Evolutionary conservation across 2,797 vertebrate genomes (phyloP).

Genomic region (Gymnodraco acuticeps): DNA sequence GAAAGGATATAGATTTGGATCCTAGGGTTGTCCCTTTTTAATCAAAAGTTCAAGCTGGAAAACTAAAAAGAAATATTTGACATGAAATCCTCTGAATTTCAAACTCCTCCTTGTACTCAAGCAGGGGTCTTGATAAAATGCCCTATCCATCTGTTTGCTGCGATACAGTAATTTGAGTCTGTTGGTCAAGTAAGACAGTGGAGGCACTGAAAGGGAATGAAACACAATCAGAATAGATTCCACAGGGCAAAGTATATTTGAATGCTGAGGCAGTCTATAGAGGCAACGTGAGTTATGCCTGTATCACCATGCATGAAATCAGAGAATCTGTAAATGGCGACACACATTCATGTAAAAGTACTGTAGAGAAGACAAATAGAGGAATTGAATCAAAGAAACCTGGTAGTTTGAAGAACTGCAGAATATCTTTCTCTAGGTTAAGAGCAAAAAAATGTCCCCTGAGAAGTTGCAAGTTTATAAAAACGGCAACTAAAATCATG

Average conservation of each 20-base stretch:
- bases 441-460: constrained; percentile 58
- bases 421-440: constrained; percentile 43
- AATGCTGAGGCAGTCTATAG: too few species aligned
- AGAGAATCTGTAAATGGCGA: neutral
- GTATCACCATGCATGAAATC: constrained; percentile 10
- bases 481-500: constrained; percentile 51
- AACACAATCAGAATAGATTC: neutral
- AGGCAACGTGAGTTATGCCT: neutral
- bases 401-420: constrained; percentile 13
- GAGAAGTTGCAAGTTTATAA: constrained; percentile 38
- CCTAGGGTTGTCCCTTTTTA: neutral
- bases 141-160: neutral
- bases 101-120: neutral
- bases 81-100: neutral
- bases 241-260: neutral
- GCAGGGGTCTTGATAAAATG: neutral
- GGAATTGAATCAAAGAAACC: constrained; percentile 3
- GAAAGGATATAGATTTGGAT: neutral
- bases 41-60: neutral
- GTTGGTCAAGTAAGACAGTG: neutral
- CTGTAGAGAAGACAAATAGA: neutral
- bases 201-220: neutral
- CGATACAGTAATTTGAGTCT: neutral
- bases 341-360: neutral
- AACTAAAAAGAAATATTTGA: neutral